These are phyloP conservation scores for Nansenia antarctica DNA, from an alignment of 2,113 vertebrate genomes.

Conservation along the genomic window DNA sequence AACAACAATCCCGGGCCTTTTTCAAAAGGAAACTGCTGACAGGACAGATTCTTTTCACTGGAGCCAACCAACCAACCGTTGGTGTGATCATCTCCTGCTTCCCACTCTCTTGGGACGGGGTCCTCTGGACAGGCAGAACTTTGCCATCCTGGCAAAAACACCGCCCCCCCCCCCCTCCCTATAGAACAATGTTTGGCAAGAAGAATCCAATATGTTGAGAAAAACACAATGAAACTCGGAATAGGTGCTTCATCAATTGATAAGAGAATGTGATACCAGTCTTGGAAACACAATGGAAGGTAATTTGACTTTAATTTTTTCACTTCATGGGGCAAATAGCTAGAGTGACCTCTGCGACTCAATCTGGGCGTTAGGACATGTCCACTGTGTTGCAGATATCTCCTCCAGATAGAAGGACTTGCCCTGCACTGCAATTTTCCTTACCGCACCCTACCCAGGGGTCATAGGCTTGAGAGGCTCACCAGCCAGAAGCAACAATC, in stretches of 20 bases:
- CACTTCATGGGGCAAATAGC: conserved; percentile 35
- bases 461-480: conserved; percentile 6
- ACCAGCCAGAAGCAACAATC: background rate
- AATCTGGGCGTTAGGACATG: conserved; percentile 37
- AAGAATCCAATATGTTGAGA: no score
- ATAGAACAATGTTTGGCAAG: background rate
- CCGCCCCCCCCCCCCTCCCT: background rate
- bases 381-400: conserved; percentile 35
- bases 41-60: conserved; percentile 71
- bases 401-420: conserved; percentile 44
- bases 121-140: conserved; percentile 17
- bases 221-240: no score
- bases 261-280: background rate
- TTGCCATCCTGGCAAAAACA: conserved; percentile 28
- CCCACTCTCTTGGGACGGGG: conserved; percentile 58
- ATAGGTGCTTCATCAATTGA: background rate
- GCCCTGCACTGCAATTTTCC: conserved; percentile 21
- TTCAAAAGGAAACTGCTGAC: conserved; percentile 78
- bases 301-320: no score
- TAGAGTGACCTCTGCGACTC: conserved; percentile 34
- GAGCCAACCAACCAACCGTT: conserved; percentile 60
- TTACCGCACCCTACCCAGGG: conserved; percentile 31
- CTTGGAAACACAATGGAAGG: no score
- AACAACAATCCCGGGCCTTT: conserved; percentile 74
- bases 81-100: conserved; percentile 65